Base-by-base conservation (phyloP, 2,888 invertebrate species). In the Patella pellucida region DNA sequence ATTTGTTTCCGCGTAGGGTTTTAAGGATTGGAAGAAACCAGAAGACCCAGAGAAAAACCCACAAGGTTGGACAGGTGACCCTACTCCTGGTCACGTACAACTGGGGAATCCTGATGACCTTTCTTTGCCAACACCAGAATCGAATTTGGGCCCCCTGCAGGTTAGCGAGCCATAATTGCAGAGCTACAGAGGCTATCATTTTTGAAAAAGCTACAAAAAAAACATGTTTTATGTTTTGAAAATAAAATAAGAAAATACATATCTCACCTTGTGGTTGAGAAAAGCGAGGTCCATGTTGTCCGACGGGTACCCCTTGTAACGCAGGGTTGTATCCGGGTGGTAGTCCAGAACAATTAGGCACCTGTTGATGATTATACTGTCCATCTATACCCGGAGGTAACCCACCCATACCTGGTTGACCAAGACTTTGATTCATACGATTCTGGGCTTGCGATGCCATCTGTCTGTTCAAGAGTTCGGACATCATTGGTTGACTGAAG, bases 261-360 rank as follows among this genome's bases (percentile, higher is more conserved):
- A 52, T 72, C 77, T 72, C 54, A 88, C 87, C 86, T 83, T 83
- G 84, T 5, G 88, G 88, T 41, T 84, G 84, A 68, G 84, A 81
- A 73, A 85, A 81, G 70, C 85, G 79, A 52, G 85, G 84, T 3
- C 84, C 84, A 71, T 83, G 87, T 76, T 85, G 84, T 16, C 78
- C 78, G 69, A 80, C 82, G 68, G 74, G 79, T 68, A 75, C 76
- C 15, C 75, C 74, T 15, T 73, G 52, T 15, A 54, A 73, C 41
- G 78, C 74, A 56, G 78, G 78, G 69, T 68, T 76, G 80, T 82
- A 76, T 56, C 86, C 76, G 77, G 80, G 82, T 69, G 77, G 77
- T 76, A 81, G 83, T 68, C 78, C 79, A 69, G 77, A 77, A 50
- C 19, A 23, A 62, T 62, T 62, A 12, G 74, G 73, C 70, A 77